These are phyloP conservation scores for Chymomyza caudatula DNA, from an alignment of 2,888 invertebrate genomes.

Conservation along the genomic window DNA sequence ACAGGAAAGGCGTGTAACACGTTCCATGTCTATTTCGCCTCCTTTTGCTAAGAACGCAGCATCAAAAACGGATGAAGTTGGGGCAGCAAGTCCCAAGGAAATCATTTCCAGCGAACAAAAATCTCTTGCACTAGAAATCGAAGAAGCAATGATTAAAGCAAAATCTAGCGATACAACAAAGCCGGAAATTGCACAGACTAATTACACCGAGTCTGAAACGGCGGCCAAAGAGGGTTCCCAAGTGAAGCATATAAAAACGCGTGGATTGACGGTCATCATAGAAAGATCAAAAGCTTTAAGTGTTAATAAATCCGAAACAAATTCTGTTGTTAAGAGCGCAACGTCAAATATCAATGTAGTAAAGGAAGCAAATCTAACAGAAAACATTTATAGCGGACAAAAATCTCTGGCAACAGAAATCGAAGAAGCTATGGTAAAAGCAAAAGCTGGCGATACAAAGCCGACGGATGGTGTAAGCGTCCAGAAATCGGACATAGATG, in stretches of 20 bases:
- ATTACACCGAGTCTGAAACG: not conserved
- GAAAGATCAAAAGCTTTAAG: too few relatives aligned
- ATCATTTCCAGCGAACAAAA: not conserved
- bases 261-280: too few relatives aligned
- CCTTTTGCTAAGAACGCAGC: constrained; percentile 11
- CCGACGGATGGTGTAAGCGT: not conserved
- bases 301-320: not conserved
- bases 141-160: not conserved
- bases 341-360: too few relatives aligned
- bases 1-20: constrained; percentile 43
- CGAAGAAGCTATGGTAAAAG: not conserved
- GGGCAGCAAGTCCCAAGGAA: not conserved
- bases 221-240: too few relatives aligned
- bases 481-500: too few relatives aligned
- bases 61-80: not conserved
- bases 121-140: not conserved
- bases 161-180: not conserved
- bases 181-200: not conserved
- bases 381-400: not conserved
- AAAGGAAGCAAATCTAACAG: not conserved
- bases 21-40: constrained; percentile 57
- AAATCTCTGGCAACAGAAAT: not conserved
- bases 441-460: not conserved
- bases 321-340: too few relatives aligned
- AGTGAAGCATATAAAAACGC: too few relatives aligned